phyloP scores from a whole-genome alignment of 2,113 vertebrate genomes.

The Ellobius talpinus region DNA sequence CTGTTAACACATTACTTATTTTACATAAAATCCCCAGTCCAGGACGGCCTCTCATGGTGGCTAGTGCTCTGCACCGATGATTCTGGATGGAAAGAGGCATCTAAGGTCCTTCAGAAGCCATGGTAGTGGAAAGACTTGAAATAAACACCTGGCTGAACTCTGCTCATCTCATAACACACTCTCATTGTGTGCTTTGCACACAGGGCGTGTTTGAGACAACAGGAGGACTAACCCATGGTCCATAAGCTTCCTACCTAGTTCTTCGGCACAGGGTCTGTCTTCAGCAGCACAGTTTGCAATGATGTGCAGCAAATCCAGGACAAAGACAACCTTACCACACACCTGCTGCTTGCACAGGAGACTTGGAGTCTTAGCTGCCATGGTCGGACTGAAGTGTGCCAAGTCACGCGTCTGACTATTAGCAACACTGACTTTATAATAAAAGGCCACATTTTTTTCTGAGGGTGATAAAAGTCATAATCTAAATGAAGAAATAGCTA shows the following conservation, averaged over 20 bases:
- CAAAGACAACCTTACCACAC: background rate
- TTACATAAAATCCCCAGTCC: background rate
- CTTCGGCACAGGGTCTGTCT: background rate
- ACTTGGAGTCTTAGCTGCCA: background rate
- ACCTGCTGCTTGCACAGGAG: background rate
- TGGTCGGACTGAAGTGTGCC: fast-evolving
- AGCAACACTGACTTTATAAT: background rate
- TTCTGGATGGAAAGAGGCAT: background rate
- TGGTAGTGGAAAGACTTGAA: background rate
- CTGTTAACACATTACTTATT: background rate
- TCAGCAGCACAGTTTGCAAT: background rate
- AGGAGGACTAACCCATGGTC: background rate
- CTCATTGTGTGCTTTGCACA: background rate
- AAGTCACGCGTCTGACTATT: fast-evolving
- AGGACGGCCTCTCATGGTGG: background rate
- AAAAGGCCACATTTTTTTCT: background rate
- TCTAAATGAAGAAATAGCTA: background rate
- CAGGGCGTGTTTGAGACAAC: background rate
- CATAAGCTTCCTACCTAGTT: background rate
- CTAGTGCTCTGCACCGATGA: background rate
- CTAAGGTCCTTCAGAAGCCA: background rate
- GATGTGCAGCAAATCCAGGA: background rate
- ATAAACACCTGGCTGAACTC: background rate
- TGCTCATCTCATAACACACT: background rate
- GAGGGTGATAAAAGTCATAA: background rate